These are phyloP conservation scores for Tetraodon nigroviridis DNA, from an alignment of 2,113 vertebrate genomes.

Conservation along the genomic window DNA sequence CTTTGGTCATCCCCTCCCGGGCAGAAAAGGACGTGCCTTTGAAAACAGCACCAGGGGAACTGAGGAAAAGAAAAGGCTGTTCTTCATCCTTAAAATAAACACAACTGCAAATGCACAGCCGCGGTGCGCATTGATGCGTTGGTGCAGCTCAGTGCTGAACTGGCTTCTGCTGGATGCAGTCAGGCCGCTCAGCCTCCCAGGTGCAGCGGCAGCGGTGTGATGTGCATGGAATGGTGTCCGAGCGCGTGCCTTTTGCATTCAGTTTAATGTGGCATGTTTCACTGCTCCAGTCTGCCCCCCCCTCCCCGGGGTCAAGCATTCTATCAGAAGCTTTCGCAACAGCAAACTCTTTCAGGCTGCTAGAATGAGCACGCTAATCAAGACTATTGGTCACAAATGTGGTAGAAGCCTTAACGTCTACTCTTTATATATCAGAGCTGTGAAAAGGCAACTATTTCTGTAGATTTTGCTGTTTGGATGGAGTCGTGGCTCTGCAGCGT, in stretches of 20 bases:
- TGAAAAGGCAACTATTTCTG: no score
- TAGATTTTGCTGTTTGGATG: neutral
- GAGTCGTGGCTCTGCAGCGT: constrained; percentile 8
- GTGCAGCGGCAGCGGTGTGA: constrained; percentile 7
- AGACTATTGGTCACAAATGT: neutral
- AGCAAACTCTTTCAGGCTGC: neutral
- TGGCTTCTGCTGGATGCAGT: constrained; percentile 12
- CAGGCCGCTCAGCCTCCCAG: constrained; percentile 1
- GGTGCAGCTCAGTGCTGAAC: constrained; percentile 5
- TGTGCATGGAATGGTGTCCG: constrained; percentile 4
- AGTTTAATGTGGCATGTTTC: constrained; percentile 28
- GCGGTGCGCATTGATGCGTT: constrained; percentile 1
- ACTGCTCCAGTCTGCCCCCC: constrained; percentile 3
- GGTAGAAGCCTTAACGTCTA: neutral
- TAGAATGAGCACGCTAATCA: neutral
- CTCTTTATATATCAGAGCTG: neutral
- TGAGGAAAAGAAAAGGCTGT: constrained; percentile 36
- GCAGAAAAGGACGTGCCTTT: constrained; percentile 64
- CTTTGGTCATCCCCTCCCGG: constrained; percentile 55
- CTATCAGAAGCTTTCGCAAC: neutral
- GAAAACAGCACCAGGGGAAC: constrained; percentile 48
- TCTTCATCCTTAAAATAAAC: constrained; percentile 28
- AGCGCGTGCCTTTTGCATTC: constrained; percentile 28
- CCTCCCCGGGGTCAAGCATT: neutral
- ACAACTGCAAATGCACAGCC: constrained; percentile 1